Evolutionary conservation across 2,113 vertebrate species (phyloP), one percentile per base, ranked within the genome.

Genomic region (Himantopus leucocephalus): DNA sequence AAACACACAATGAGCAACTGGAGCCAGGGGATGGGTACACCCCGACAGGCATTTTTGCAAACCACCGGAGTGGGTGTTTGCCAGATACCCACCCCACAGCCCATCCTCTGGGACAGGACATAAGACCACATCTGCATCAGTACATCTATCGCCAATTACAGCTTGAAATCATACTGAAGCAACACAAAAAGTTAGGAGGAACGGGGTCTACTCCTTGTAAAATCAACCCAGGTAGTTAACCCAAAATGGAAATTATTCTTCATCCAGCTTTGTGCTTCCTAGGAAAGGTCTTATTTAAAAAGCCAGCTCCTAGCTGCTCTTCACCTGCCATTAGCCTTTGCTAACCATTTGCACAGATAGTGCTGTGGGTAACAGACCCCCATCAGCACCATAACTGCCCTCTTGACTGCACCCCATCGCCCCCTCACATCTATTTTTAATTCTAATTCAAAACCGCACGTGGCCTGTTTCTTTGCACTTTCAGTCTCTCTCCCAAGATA

Each of bases 11-110:
- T 5, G 15, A 41, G n/a, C 62, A 80, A 4, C 41, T 17, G 17
- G 26, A 60, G 32, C n/a, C 59, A 63, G 62, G 14, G 43, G 3
- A 47, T 12, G 13, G 6, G 11, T 5, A 43, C 7, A 3, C 45
- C 14, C 32, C 14, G 5, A 29, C 76, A 76, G 27, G 17, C 35
- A 60, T 53, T 52, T 52, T 2, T 24, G n/a, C 35, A 70, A 45
- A 45, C 39, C 0, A 1, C 30, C 3, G 2, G 32, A 26, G 63
- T 2, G 4, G 32, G 5, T 39, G 6, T 56, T 75, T 78, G 37
- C 41, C 47, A 68, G 13, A 23, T 7, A 72, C 21, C 29, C 0
- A 5, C 1, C 1, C 34, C n/a, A 32, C 47, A 81, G 16, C 24
- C 24, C n/a, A 75, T 30, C n/a, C 22, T 19, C 47, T 12, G 10